Conservation (phyloP, 2,113 vertebrate genomes). For the Himantopus leucocephalus region DNA sequence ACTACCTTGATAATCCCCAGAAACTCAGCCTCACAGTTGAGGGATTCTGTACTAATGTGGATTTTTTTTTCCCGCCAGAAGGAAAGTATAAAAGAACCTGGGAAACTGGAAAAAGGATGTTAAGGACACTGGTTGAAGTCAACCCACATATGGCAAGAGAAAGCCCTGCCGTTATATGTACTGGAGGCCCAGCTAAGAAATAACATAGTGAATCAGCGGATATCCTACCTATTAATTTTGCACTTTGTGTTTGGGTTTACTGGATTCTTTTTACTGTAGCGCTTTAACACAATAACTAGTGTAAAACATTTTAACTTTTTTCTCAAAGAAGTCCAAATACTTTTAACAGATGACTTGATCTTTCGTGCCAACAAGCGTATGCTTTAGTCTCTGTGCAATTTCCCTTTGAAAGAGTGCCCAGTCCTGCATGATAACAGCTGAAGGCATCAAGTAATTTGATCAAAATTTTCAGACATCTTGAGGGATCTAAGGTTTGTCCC, state of each 20-base stretch:
- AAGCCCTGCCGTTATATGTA: background rate
- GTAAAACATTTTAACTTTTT: slow-evolving; percentile 25
- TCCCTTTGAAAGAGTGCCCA: slow-evolving; percentile 55
- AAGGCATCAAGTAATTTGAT: slow-evolving; percentile 13
- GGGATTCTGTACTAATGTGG: background rate
- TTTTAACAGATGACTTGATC: slow-evolving; percentile 48
- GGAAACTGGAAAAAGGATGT: background rate
- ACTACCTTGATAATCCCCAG: background rate
- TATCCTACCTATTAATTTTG: slow-evolving; percentile 33
- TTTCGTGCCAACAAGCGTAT: background rate
- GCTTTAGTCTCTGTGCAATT: slow-evolving; percentile 24
- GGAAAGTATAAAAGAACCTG: background rate
- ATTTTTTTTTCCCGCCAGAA: background rate
- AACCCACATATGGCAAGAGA: background rate
- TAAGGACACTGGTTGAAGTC: background rate
- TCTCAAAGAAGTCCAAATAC: slow-evolving; percentile 16
- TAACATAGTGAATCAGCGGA: background rate
- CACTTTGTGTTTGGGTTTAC: slow-evolving; percentile 12
- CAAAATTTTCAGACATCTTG: background rate
- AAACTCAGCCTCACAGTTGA: background rate
- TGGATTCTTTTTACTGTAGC: slow-evolving; percentile 10
- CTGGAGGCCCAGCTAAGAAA: background rate
- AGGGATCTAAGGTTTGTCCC: slow-evolving; percentile 6
- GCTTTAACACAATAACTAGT: background rate
- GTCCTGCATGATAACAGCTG: slow-evolving; percentile 37